Base-by-base conservation (phyloP, 2,888 invertebrate genomes). In the Erebia palarica region DNA sequence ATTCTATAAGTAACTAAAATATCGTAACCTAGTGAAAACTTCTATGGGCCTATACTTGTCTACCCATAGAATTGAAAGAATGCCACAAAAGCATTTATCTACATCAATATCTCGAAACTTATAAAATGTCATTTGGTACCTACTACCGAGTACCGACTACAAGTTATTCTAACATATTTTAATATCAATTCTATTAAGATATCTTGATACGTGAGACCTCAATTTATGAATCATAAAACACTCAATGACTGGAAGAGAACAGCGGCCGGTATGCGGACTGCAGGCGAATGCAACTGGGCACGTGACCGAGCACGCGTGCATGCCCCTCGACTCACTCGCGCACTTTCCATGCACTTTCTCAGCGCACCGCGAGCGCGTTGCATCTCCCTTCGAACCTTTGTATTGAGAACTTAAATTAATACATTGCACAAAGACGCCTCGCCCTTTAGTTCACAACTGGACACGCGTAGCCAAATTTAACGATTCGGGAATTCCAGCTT, bases 291-390 rank as follows among this genome's bases (percentile, higher is more conserved):
- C 70, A 73, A 51, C 71, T 13, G 70, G 70, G 68, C 74, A 73
- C 71, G 74, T 55, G 73, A 47, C 63, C 13, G 13, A 13, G 71
- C 68, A 66, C 74, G 68, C 71, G 74, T 49, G 73, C 73, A 78
- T 13, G 75, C 75, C 77, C 75, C 76, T 74, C 55, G 73, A 65
- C 49, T 57, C 61, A 21, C 47, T 66, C 68, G 66, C 71, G 69
- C 71, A 73, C 75, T 75, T 69, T 72, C 69, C 68, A 65, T 73
- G 77, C 74, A 76, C 77, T 77, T 77, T 78, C 78, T 75, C 73
- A 61, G 65, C 59, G 60, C 49, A 68, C 27, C 70, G 69, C 65
- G 8, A 47, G 57, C 66, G 57, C 58, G 57, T 59, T 73, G 73
- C 73, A 77, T 77, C 75, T 69, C 75, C 75, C 68, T 72, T 64